These are phyloP conservation scores for Erinaceus europaeus DNA, from an alignment of 2,113 vertebrate species.

Conservation along the genomic window DNA sequence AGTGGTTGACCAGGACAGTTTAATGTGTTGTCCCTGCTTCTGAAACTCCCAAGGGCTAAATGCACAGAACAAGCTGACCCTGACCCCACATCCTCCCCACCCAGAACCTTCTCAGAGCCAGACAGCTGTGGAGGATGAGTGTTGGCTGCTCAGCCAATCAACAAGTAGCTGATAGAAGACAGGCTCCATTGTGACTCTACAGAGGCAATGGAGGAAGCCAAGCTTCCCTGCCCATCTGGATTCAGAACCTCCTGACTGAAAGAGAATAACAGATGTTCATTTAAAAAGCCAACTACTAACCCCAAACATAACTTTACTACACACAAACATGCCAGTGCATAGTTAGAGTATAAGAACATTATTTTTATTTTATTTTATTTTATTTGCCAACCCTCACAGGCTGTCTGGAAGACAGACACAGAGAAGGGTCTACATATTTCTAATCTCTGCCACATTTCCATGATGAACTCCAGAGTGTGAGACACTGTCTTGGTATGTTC, in stretches of 20 bases:
- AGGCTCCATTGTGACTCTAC: conserved; percentile 5
- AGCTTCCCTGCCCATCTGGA: conserved; percentile 44
- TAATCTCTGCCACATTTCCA: conserved; percentile 41
- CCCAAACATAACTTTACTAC: conserved; percentile 47
- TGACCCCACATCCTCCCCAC: background rate
- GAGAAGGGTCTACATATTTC: conserved; percentile 41
- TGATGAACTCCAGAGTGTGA: conserved; percentile 50
- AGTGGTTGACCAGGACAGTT: background rate
- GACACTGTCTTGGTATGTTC: conserved; percentile 62
- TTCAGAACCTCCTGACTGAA: conserved; percentile 27
- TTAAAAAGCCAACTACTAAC: conserved; percentile 29
- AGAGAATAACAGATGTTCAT: conserved; percentile 67
- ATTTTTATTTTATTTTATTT: conserved; percentile 43
- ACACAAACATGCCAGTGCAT: conserved; percentile 40
- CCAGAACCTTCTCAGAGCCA: background rate
- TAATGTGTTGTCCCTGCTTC: background rate
- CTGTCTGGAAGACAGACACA: conserved; percentile 19
- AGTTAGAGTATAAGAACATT: conserved; percentile 45
- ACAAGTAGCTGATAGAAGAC: background rate
- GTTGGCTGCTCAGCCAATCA: conserved; percentile 36
- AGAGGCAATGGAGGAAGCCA: conserved; percentile 23
- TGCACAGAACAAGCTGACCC: conserved; percentile 44
- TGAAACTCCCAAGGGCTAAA: background rate
- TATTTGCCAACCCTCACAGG: conserved; percentile 45
- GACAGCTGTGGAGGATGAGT: conserved; percentile 28